Base-by-base conservation (phyloP, 1,140 invertebrate species). In the Galleria mellonella region DNA sequence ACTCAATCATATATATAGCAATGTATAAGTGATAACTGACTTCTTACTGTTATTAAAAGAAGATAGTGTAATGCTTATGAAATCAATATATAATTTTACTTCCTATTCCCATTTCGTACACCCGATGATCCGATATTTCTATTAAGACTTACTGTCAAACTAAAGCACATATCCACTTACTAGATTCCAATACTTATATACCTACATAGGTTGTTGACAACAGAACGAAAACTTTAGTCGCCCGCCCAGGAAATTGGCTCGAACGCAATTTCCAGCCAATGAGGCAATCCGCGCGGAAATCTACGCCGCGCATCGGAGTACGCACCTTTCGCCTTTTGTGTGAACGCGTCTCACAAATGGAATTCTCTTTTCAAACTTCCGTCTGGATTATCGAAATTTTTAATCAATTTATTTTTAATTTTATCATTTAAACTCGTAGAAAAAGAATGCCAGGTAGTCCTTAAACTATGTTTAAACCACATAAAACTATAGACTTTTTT, bases 261-360 rank as follows among this genome's bases (percentile, higher is more conserved):
- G 17, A 23, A 51, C 40, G 51, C 59, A 62, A 62, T 66, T 62
- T 62, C 62, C 62, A 55, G 17, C 6, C 17, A 23, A 23, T 32
- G 33, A 42, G 36, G 44, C 52, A 63, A 63, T 63, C 60, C 60
- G 43, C 17, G 11, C 52, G 55, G 55, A 53, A 55, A 65, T 65
- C 62, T 65, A 56, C 35, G 14, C 35, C n/a, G 51, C 12, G 6
- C 15, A 37, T 37, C 33, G 13, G 2, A 2, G 33, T 8, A 7
- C 15, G 35, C 35, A 37, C 35, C 35, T 37, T 37, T 37, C 35
- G 35, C 17, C 35, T 37, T 37, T 37, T 37, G 35, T 37, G 10
- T 11, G 8, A 9, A 37, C 35, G 35, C 36, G 43, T 45, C 46
- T 47, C 53, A 13, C 35, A 37, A 37, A 37, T 17, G 13, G 35